These are phyloP conservation scores for Meriones psammophilus DNA, from an alignment of 2,797 vertebrate genomes.

Conservation along the genomic window DNA sequence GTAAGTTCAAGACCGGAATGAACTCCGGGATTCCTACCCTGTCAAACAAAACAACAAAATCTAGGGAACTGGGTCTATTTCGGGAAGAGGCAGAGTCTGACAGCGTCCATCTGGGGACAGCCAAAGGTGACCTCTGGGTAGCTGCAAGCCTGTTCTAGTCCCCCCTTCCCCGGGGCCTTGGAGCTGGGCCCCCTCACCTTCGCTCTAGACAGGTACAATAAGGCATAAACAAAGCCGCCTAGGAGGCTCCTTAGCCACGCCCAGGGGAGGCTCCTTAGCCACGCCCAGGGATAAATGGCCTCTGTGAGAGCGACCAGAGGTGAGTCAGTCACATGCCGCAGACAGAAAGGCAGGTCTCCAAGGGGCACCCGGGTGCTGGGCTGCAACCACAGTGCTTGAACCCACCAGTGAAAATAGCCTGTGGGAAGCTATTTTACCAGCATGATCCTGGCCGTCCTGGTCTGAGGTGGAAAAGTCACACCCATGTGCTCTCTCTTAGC, in stretches of 20 bases:
- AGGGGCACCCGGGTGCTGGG: not conserved
- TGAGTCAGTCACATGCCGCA: not conserved
- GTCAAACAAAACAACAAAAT: not conserved
- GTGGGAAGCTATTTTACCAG: not conserved
- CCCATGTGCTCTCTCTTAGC: not conserved
- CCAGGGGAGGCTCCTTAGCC: conserved; percentile 1
- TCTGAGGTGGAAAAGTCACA: conserved; percentile 15
- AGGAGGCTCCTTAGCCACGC: conserved; percentile 20
- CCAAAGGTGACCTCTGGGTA: not conserved
- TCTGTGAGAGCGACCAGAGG: conserved; percentile 17
- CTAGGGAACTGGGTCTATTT: not conserved
- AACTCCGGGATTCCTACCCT: not conserved
- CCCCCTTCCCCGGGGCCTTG: not conserved
- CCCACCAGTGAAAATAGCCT: not conserved
- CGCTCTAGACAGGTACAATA: not conserved
- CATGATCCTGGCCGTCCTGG: not conserved
- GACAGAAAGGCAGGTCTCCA: not conserved
- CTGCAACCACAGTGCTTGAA: not conserved
- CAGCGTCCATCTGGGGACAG: not conserved
- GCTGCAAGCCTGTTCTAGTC: not conserved
- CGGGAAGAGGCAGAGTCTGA: not conserved
- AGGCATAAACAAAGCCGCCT: conserved; percentile 11
- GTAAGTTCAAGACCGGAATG: not conserved
- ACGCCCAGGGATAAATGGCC: conserved; percentile 26
- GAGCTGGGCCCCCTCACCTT: not conserved